Percentiles rank a stretch among this genome's conserved stretches.
phyloP scores from a whole-genome alignment of 2,888 invertebrate genomes.

The Lapara coniferarum region DNA sequence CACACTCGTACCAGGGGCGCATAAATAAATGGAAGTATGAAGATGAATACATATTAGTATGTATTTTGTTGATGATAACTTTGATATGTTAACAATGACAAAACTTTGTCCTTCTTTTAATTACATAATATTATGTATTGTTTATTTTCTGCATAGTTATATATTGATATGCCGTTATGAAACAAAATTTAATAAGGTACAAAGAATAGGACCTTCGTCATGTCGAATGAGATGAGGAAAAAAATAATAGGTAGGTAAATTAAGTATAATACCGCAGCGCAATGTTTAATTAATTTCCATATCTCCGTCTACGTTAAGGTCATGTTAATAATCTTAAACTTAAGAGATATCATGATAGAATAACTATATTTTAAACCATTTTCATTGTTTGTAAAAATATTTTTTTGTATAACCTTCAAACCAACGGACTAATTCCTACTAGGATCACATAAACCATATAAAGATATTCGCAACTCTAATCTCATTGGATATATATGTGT shows the following conservation, averaged over 20 bases:
- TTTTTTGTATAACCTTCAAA: constrained; percentile 46
- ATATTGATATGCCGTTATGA: neutral
- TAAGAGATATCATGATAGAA: constrained; percentile 32
- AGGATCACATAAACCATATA: constrained; percentile 48
- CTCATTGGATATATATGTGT: neutral
- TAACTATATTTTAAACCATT: constrained; percentile 16
- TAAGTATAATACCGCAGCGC: neutral
- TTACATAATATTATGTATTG: too few species aligned
- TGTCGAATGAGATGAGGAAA: neutral
- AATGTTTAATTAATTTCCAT: neutral
- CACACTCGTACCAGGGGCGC: constrained; percentile 47
- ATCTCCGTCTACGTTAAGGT: constrained; percentile 11
- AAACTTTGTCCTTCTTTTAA: too few species aligned
- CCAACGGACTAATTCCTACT: constrained; percentile 53
- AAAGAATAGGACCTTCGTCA: neutral
- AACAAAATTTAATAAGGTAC: neutral
- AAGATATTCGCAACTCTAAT: constrained; percentile 28
- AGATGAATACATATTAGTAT: neutral
- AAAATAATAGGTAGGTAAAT: neutral
- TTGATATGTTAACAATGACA: neutral
- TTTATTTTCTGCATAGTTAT: too few species aligned
- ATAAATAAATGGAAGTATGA: constrained; percentile 35
- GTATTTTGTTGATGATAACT: neutral
- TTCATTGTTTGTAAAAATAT: constrained; percentile 29
- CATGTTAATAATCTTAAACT: constrained; percentile 27